Evolutionary conservation across 2,888 invertebrate genomes (phyloP), one percentile per base, ranked within the genome.

Genomic region (Aspidapion aeneum): DNA sequence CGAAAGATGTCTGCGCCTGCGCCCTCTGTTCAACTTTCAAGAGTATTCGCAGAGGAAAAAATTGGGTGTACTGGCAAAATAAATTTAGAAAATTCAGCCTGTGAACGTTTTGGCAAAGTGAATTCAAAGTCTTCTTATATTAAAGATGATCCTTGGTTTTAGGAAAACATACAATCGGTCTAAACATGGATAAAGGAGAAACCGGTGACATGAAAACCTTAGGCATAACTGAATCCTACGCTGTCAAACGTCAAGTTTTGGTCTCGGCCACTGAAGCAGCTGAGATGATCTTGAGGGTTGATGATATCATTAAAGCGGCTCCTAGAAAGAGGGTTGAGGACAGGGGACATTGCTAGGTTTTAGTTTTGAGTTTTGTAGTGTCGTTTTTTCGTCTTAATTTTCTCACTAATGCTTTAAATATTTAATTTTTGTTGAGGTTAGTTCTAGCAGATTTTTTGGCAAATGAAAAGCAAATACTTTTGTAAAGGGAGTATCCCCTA

Each of bases 231-330:
- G 99, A 99, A 82, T 97, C 98, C 0, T 97, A 90, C 82, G 94
- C 93, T 22, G 98, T 99, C 5, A 99, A 99, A 81, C 86, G 94
- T 35, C 98, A 98, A 80, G 96, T 99, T 57, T 82, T 99, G 61
- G 77, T 96, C 65, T 96, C 97, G 5, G 99, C 98, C 0, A 82
- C 95, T 0, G 99, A 99, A 81, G 98, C 98, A 0, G 98, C 98
- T 0, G 98, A 99, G 82, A 96, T 99, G 94, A 98, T 99, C 73
- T 85, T 99, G 18, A 89, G 99, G 61, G 99, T 99, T 0, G 99
- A 99, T 81, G 90, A 96, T 81, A 99, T 99, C 71, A 90, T 99
- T 66, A 93, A 90, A 79, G 87, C 96, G 9, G 95, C 96, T 22
- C 96, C 96, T 7, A 87, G 96, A 69, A 90, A 88, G 74, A 90